Evolutionary conservation across 2,888 invertebrate species (phyloP), one percentile per base, ranked within the genome.

Genomic region (Melinopterus prodromus): DNA sequence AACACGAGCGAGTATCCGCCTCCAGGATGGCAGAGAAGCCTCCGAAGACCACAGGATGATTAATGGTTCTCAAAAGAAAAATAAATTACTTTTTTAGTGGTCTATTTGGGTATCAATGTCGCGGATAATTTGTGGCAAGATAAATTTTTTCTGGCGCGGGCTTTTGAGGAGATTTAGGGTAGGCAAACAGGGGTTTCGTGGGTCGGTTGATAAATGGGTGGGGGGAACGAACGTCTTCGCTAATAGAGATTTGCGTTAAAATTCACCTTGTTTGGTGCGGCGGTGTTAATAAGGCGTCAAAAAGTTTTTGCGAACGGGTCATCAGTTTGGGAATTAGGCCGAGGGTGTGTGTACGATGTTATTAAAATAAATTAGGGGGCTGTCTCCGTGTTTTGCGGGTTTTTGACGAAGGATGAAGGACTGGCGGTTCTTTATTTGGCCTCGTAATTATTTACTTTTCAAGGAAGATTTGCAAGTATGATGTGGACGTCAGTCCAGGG

Each of bases 31-130:
- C 53, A 53, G 12, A 77, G 72, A 78, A 78, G 38, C 26, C 38
- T 15, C n/a, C n/a, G 16, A 72, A 71, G 53, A 53, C 12, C 71
- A 38, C 38, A 9, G 70, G 53, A 78, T 78, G 78, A 78, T 78
- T 78, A 78, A 78, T 78, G 78, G 70, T 74, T 14, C 53, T 16
- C 36, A 69, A 78, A 70, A 37, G 75, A 78, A 78, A 78, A 78
- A 78, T 78, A 78, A 78, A 78, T 78, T 78, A 78, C 74, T 78
- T 75, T 78, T 78, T 78, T 75, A 78, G 75, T 78, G 76, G 74
- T 71, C 72, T 74, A 74, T 74, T 74, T 74, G 74, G 15, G 74
- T 74, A 74, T 74, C 74, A 37, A 37, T 74, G 74, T 74, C 35
- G 36, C 37, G 37, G 74, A 74, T 74, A 26, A 74, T 74, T 74